Evolutionary conservation across 1,140 invertebrate genomes (phyloP), one percentile per base, ranked within the genome.

Genomic region (Heliconius himera): DNA sequence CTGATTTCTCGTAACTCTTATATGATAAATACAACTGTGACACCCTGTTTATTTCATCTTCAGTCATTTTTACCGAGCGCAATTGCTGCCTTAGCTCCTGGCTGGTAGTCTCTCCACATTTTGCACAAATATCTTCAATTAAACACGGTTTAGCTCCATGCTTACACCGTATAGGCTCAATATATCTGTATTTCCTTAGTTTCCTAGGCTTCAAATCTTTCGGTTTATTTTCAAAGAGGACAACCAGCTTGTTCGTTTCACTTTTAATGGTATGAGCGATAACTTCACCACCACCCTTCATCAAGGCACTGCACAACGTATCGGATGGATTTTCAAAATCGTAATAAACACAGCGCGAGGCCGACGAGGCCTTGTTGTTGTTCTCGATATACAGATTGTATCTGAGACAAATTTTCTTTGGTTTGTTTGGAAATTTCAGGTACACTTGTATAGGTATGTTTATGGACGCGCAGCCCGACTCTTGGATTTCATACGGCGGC

Each of bases 401-500:
- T 76, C 87, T 82, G 73, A 94, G 87, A 70, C 89, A 87, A 36
- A 94, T 92, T 85, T 89, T 92, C 91, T 91, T 92, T 88, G 92
- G 92, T 79, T 89, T 88, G 79, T 78, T 87, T 79, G 85, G 89
- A 83, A 87, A 89, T 85, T 94, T 94, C 85, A 94, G 88, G 88
- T 94, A 93, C 84, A 94, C 89, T 83, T 94, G 88, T 71, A 94
- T 94, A 11, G 93, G 93, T 84, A 94, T 93, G 18, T 93, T 90
- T 33, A 93, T 90, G 5, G 93, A 94, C 20, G 91, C 87, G 83
- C 90, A 92, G 22, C 92, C 92, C 2, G 93, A 92, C 84, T 94
- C 93, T 87, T 93, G 89, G 80, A 94, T 93, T 84, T 94, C 93
- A 86, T 93, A 94, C 76, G 93, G 93, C 76, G 93, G 93, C 85